A percentile compares a stretch with the other conserved stretches of the same genome.
These are phyloP conservation scores for Actenoides hombroni DNA, from an alignment of 2,113 vertebrate genomes.

Conservation along the genomic window DNA sequence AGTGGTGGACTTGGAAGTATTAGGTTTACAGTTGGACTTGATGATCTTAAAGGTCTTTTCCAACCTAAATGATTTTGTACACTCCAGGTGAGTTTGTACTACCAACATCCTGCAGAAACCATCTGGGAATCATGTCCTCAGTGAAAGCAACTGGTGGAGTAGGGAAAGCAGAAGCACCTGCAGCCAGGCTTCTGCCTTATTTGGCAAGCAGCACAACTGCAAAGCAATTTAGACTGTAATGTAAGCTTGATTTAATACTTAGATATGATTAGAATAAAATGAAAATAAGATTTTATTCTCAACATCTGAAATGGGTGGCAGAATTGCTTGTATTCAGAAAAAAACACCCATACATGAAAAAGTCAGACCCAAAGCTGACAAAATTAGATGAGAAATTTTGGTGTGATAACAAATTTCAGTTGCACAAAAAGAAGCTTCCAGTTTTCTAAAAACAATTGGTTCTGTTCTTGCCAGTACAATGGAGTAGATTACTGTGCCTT, in stretches of 20 bases:
- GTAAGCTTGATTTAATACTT: not conserved
- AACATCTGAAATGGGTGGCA: not conserved
- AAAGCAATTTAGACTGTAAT: not conserved
- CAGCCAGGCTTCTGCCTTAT: not conserved
- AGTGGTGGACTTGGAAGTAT: not conserved
- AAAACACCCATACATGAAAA: not conserved
- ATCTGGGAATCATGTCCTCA: not conserved
- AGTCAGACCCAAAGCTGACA: not conserved
- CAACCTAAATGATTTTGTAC: not conserved
- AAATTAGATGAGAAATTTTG: not conserved
- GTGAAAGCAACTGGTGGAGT: not conserved
- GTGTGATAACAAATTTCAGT: not conserved
- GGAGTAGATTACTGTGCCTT: not conserved
- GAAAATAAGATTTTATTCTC: not conserved
- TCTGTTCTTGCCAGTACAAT: not conserved
- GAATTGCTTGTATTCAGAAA: not conserved
- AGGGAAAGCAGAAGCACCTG: not conserved
- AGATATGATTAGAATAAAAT: not conserved
- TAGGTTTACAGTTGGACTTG: not conserved
- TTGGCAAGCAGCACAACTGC: not conserved
- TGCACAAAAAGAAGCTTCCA: not conserved
- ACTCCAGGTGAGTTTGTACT: not conserved
- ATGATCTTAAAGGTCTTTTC: not conserved
- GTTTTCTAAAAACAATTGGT: not conserved
- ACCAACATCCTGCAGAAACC: not conserved